Evolutionary conservation across 2,113 vertebrate species (phyloP).

Genomic region (Jacana jacana): DNA sequence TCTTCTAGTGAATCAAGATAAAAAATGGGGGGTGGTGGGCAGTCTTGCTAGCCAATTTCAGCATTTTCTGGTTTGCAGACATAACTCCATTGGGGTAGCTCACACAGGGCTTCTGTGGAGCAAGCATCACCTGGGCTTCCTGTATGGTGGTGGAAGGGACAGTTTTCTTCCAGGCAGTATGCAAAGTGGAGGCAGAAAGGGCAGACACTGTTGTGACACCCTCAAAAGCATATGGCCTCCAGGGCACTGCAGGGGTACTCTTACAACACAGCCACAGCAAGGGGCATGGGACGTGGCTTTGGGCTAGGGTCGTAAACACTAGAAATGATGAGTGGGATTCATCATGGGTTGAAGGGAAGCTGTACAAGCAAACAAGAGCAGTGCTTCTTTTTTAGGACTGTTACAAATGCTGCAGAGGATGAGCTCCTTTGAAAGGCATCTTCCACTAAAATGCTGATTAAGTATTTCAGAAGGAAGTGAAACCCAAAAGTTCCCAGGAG

Average conservation of each 20-base stretch:
- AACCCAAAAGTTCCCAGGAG: not conserved
- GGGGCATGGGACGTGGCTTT: not conserved
- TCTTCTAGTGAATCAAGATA: not conserved
- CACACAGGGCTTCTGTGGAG: not conserved
- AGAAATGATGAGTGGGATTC: not conserved
- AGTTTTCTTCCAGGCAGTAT: not conserved
- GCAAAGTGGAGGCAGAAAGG: rapidly evolving
- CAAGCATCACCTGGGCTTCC: not conserved
- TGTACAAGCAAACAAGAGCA: not conserved
- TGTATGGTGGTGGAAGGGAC: rapidly evolving
- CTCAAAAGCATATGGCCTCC: not conserved
- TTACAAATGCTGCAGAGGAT: not conserved
- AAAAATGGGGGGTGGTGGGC: not conserved
- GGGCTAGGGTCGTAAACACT: not conserved
- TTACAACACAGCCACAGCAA: not conserved
- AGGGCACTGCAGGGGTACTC: not conserved
- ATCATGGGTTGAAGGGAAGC: not conserved
- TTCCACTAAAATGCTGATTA: not conserved
- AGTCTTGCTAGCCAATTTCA: not conserved
- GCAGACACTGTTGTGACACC: not conserved
- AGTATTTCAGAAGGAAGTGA: not conserved
- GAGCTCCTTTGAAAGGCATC: not conserved
- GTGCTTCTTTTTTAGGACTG: not conserved
- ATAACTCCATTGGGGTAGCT: not conserved
- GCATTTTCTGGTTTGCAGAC: not conserved